A percentile compares a stretch with the other conserved stretches of the same genome.
phyloP scores from a whole-genome alignment of 2,797 vertebrate species.

The Serranus cabrilla region DNA sequence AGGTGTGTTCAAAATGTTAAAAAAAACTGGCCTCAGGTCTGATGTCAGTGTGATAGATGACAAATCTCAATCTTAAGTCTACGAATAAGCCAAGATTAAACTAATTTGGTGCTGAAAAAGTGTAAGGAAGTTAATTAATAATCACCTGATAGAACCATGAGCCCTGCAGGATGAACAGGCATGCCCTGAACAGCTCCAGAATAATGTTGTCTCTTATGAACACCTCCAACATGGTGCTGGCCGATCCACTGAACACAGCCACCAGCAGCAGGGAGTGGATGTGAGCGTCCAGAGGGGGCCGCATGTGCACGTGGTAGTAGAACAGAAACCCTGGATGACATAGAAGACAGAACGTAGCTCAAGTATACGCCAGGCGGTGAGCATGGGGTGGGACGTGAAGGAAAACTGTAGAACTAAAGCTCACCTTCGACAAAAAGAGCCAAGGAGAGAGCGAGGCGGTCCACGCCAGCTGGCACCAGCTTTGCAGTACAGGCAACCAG shows the following conservation, averaged over 20 bases:
- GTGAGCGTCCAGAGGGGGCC: constrained; percentile 90
- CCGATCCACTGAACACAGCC: constrained; percentile 84
- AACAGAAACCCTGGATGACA: constrained; percentile 91
- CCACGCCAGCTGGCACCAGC: constrained; percentile 84
- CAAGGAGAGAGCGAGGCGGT: constrained; percentile 87
- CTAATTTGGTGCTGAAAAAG: background rate
- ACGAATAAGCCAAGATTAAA: background rate
- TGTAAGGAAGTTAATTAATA: rapidly evolving
- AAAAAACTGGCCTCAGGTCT: background rate
- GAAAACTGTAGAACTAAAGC: background rate
- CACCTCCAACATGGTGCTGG: constrained; percentile 86
- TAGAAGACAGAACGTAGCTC: background rate
- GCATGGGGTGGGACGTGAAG: background rate
- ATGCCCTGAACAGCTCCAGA: constrained; percentile 88
- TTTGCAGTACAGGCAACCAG: constrained; percentile 81
- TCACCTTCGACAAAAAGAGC: constrained; percentile 94
- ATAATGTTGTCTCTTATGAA: constrained; percentile 88
- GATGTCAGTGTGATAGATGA: background rate
- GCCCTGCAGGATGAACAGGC: constrained; percentile 90
- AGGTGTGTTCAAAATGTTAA: too few species aligned
- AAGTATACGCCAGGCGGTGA: background rate
- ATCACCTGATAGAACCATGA: constrained; percentile 97
- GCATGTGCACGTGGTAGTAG: constrained; percentile 90
- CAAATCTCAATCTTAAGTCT: background rate
- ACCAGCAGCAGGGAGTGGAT: constrained; percentile 92